These are phyloP conservation scores for Cynopterus sphinx DNA, from an alignment of 2,797 vertebrate genomes.

Conservation along the genomic window DNA sequence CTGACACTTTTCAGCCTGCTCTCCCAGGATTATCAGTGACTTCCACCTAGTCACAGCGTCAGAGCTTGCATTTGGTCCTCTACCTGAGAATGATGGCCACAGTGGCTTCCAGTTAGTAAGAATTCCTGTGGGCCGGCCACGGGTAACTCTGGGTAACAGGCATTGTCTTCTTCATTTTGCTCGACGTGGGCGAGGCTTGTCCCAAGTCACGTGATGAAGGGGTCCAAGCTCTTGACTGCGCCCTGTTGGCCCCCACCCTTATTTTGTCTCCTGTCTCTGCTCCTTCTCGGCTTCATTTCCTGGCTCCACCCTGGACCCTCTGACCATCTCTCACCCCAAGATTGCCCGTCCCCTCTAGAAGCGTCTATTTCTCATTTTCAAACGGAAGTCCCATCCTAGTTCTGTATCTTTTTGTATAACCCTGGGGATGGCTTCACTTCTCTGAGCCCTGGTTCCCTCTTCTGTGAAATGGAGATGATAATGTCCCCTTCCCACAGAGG, in stretches of 20 bases:
- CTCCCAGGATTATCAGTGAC: not conserved
- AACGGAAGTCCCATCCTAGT: not conserved
- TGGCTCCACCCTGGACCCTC: not conserved
- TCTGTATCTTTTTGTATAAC: not conserved
- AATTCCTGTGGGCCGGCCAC: not conserved
- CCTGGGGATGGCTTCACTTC: not conserved
- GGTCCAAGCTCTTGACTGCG: accelerated
- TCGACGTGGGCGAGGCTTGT: not conserved
- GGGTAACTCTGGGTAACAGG: not conserved
- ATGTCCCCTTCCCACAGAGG: not conserved
- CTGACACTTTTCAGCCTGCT: not conserved
- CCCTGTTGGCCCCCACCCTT: not conserved
- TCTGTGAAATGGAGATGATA: not conserved
- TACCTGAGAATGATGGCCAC: not conserved
- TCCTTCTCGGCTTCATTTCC: not conserved
- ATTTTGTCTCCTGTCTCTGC: not conserved
- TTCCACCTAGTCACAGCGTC: not conserved
- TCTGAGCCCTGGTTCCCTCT: not conserved
- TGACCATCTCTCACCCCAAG: not conserved
- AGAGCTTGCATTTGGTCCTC: not conserved
- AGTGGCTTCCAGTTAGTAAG: not conserved
- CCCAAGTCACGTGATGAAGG: not conserved
- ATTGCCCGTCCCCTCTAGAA: not conserved
- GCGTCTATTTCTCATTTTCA: not conserved
- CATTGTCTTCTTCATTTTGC: not conserved